These are phyloP conservation scores for Cossypha niveicapilla DNA, from an alignment of 2,797 vertebrate genomes.

Conservation along the genomic window DNA sequence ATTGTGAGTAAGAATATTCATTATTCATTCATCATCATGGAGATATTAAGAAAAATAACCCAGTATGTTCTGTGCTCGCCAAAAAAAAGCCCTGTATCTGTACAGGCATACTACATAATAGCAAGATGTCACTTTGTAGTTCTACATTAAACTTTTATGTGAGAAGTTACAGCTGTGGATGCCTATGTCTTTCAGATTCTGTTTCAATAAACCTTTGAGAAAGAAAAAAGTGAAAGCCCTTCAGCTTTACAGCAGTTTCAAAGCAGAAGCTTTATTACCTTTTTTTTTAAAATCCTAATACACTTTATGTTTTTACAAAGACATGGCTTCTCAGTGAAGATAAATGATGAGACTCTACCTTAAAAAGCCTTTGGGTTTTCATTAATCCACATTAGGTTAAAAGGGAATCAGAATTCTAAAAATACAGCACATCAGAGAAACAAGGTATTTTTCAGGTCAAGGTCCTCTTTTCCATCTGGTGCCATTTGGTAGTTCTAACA, in stretches of 20 bases:
- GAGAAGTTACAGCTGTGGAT: constrained; percentile 57
- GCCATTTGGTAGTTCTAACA: constrained; percentile 45
- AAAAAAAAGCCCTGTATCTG: neutral
- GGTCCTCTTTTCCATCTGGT: constrained; percentile 47
- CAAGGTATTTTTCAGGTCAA: constrained; percentile 58
- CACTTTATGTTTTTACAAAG: constrained; percentile 39
- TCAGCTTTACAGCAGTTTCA: constrained; percentile 57
- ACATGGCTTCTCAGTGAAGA: constrained; percentile 41
- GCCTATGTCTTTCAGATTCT: constrained; percentile 17
- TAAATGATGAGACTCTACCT: constrained; percentile 54
- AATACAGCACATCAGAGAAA: constrained; percentile 60
- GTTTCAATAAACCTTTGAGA: constrained; percentile 56
- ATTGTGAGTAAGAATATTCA: neutral
- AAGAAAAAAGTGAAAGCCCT: constrained; percentile 38
- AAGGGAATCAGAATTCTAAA: constrained; percentile 63
- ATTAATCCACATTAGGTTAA: constrained; percentile 57
- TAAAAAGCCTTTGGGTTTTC: constrained; percentile 60
- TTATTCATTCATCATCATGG: neutral
- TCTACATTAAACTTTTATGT: constrained; percentile 37
- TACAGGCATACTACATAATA: neutral
- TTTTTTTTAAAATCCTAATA: constrained; percentile 19
- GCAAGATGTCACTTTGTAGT: constrained; percentile 35
- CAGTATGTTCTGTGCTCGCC: neutral
- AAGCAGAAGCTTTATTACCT: constrained; percentile 60
- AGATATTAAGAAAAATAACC: constrained; percentile 10